Conservation (phyloP, 2,113 vertebrate genomes). For the Hypomesus transpacificus region DNA sequence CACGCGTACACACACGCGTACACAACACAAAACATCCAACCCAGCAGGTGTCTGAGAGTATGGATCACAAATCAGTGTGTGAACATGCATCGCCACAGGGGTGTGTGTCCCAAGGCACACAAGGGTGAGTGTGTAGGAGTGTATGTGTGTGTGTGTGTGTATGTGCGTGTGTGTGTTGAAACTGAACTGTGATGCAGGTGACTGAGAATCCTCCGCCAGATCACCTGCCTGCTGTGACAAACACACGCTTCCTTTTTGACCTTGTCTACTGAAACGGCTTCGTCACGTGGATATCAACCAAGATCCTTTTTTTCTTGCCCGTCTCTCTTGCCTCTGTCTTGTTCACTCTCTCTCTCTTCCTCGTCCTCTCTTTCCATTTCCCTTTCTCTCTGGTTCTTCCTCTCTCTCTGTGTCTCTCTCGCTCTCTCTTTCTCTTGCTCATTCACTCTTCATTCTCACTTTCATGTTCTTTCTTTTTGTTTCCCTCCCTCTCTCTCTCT, state of each 20-base stretch:
- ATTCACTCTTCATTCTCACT: no score
- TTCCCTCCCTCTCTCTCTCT: constrained; percentile 34
- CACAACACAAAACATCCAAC: not conserved
- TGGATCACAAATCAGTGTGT: not conserved
- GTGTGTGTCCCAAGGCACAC: not conserved
- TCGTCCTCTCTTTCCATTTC: constrained; percentile 3
- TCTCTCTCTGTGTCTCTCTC: not conserved
- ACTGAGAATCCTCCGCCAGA: constrained; percentile 25
- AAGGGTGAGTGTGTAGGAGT: no score
- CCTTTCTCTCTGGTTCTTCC: constrained; percentile 47
- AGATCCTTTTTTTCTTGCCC: not conserved
- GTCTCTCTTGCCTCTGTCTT: not conserved
- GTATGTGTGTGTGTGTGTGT: no score
- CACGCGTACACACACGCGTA: constrained; percentile 9
- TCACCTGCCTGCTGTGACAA: constrained; percentile 16
- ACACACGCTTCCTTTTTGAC: constrained; percentile 24
- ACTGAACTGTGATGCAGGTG: not conserved
- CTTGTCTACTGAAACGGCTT: constrained; percentile 29
- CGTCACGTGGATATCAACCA: not conserved
- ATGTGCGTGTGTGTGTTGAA: not conserved
- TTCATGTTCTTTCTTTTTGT: not conserved
- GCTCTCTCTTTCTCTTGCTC: constrained; percentile 13
- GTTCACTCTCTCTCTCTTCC: no score
- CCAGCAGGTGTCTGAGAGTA: not conserved
- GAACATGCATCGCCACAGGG: not conserved